These are phyloP conservation scores for Luidia sarsii DNA, from an alignment of 53 echinoderm and acorn worm species.

Conservation along the genomic window DNA sequence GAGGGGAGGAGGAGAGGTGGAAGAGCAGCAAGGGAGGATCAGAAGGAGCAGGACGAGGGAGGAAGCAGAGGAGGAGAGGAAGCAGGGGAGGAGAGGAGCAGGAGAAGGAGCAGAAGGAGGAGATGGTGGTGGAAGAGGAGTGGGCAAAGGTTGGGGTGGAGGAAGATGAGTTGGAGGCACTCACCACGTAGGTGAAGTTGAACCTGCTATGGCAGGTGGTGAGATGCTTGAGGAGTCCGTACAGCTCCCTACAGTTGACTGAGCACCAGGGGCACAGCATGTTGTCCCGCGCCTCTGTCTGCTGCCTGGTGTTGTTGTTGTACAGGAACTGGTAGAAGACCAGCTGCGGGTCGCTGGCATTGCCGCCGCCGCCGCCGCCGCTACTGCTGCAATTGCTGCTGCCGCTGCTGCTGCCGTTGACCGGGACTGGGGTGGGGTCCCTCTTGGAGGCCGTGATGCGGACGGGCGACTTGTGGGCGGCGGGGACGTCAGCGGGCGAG, in stretches of 20 bases:
- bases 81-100: no score
- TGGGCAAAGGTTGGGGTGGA: not conserved
- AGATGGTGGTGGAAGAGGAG: not conserved
- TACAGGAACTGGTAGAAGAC: slow-evolving; percentile 99
- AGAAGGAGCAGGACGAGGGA: no score
- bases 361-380: no score
- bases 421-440: slow-evolving; percentile 20
- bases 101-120: not conserved
- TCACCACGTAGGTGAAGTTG: slow-evolving; percentile 97
- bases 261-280: slow-evolving; percentile 98
- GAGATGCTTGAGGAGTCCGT: slow-evolving; percentile 93
- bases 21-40: no score
- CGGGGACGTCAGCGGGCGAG: not conserved
- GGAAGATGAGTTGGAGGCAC: slow-evolving; percentile 4
- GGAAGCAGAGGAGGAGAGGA: no score
- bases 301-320: slow-evolving; percentile 95
- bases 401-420: not conserved
- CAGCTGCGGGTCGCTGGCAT: slow-evolving; percentile 45
- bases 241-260: slow-evolving; percentile 83
- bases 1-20: no score
- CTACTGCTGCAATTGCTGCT: no score
- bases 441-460: slow-evolving; percentile 54
- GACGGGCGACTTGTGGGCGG: slow-evolving; percentile 28
- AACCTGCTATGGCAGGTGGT: slow-evolving; percentile 93
- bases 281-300: slow-evolving; percentile 96